Base-by-base conservation (phyloP, 2,888 invertebrate species). In the Amorpha juglandis region DNA sequence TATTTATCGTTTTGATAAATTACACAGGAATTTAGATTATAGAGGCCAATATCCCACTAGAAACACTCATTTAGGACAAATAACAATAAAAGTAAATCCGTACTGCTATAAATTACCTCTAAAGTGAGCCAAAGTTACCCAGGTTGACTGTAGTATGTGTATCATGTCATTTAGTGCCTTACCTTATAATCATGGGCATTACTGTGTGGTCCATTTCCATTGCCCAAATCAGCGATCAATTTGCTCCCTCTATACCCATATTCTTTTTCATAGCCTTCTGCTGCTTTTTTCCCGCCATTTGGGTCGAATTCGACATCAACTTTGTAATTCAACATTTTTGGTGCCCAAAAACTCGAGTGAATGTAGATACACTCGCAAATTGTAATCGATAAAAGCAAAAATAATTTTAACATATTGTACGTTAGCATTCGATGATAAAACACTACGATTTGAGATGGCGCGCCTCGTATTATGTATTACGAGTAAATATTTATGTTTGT, bases 341-440 rank as follows among this genome's bases (percentile, higher is more conserved):
- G 91, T 63, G 88, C 89, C 88, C 89, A 93, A 76, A 93, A 93
- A 79, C 89, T 89, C 0, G 92, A 92, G 71, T 84, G 87, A 3
- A 87, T 67, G 14, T 74, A 71, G 12, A 76, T 78, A 63, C 79
- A 72, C 14, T 82, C 81, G 68, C 81, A 79, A 19, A 69, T 69
- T 19, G 50, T 38, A 6, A 65, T 3, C 3, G 35, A 19, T 47
- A 66, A 14, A 35, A 53, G 12, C 14, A 63, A 27, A 7, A 45
- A 12, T 45, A 62, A 42, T 45, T 66, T 66, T 19, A 66, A 52
- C 65, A 66, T 66, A 45, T 62, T 62, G 16, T n/a, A 42, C 65
- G 45, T 52, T 52, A 35, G 19, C n/a, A 1, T 52, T 42, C 1
- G 9, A 33, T 45, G 62, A 8, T 42, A 62, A 16, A 66, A 33